Conservation (phyloP, 2,888 invertebrate species). For the Holacanthella duospinosa region DNA sequence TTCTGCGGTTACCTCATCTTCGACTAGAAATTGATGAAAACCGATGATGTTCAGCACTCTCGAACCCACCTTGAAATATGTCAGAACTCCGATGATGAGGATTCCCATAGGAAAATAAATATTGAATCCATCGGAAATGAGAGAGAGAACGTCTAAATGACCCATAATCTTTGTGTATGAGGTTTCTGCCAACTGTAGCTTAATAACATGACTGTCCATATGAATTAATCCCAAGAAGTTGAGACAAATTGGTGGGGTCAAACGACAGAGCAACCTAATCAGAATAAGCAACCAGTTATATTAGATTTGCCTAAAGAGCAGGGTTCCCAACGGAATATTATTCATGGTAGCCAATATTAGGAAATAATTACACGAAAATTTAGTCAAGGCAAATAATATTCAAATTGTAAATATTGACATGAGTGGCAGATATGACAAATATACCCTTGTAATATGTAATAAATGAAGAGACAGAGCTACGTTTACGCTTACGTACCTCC, state of each 20-base stretch:
- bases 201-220: conserved; percentile 91
- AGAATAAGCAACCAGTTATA: neutral
- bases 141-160: conserved; percentile 95
- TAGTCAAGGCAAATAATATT: neutral
- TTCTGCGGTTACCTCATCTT: conserved; percentile 84
- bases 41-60: conserved; percentile 80
- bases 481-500: no score
- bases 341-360: neutral
- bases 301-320: neutral
- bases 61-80: conserved; percentile 86
- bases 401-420: no score
- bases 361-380: neutral
- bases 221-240: conserved; percentile 96
- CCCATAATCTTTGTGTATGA: conserved; percentile 98
- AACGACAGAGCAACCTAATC: conserved; percentile 72
- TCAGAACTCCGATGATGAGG: conserved; percentile 80
- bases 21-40: conserved; percentile 86
- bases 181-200: conserved; percentile 65
- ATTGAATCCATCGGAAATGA: conserved; percentile 95
- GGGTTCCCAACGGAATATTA: no score
- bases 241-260: conserved; percentile 95
- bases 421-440: no score
- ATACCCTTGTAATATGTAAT: no score
- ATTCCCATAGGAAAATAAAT: conserved; percentile 98
- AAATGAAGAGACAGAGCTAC: no score